Percentiles rank a stretch among this genome's conserved stretches.
These are phyloP conservation scores for Lemur catta DNA, from an alignment of 2,797 vertebrate species.

Conservation along the genomic window DNA sequence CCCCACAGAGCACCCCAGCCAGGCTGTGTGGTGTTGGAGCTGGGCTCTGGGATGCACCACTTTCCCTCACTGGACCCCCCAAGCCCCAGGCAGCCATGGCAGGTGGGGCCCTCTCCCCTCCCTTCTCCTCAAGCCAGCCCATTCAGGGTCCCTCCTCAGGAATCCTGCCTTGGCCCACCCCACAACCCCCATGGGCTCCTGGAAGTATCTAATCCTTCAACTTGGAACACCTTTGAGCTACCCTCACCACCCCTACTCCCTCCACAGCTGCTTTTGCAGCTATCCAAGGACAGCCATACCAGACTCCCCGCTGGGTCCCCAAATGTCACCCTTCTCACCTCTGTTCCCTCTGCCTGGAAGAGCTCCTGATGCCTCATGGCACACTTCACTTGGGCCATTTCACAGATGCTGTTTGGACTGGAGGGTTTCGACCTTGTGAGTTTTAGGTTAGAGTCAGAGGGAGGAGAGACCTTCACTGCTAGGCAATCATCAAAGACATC, in stretches of 20 bases:
- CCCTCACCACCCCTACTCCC: background rate
- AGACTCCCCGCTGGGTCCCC: background rate
- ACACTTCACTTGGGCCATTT: background rate
- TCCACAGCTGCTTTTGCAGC: background rate
- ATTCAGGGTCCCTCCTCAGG: background rate
- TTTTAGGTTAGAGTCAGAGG: background rate
- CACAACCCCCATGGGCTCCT: background rate
- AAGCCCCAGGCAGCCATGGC: fast-evolving
- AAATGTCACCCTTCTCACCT: background rate
- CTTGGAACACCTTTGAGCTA: background rate
- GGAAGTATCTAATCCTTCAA: fast-evolving
- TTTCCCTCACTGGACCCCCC: background rate
- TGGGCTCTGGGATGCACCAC: fast-evolving
- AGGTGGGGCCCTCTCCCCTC: too few species aligned
- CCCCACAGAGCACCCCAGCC: too few species aligned
- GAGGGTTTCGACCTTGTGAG: background rate
- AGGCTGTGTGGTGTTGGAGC: background rate
- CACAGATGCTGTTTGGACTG: background rate
- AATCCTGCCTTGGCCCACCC: background rate
- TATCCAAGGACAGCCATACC: background rate
- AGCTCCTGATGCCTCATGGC: background rate
- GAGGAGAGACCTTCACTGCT: background rate
- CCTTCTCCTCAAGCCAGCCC: background rate
- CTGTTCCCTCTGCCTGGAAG: background rate
- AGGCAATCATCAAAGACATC: background rate